Conservation (phyloP, 2,113 vertebrate species). For the Pyxicephalus adspersus region DNA sequence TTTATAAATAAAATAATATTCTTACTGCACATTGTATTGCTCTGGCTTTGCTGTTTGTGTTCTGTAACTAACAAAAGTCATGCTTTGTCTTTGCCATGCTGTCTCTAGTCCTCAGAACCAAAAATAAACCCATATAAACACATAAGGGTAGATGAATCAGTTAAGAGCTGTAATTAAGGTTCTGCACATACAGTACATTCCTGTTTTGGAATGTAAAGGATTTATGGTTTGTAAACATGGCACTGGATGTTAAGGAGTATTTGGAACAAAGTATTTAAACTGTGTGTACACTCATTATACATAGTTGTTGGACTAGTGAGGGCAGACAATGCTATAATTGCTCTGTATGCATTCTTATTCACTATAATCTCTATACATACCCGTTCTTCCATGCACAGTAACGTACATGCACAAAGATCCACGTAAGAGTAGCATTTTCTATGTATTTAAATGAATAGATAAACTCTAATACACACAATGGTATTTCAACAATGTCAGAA, state of each 20-base stretch:
- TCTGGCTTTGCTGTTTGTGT: constrained; percentile 3
- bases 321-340: no score
- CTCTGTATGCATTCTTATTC: no score
- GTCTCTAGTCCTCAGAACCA: constrained; percentile 27
- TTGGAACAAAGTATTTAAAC: not conserved
- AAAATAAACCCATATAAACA: constrained; percentile 50
- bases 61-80: not conserved
- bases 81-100: constrained; percentile 30
- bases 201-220: constrained; percentile 41
- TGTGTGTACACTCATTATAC: not conserved
- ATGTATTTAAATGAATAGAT: no score
- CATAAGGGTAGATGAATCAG: constrained; percentile 33
- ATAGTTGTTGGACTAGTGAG: no score
- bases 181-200: constrained; percentile 51
- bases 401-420: no score
- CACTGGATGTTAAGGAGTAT: not conserved
- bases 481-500: no score
- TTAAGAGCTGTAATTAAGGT: constrained; percentile 48
- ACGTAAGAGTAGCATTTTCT: no score
- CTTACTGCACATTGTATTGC: not conserved
- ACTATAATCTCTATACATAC: no score
- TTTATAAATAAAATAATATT: constrained; percentile 17
- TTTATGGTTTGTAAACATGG: constrained; percentile 40
- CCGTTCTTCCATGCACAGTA: no score
- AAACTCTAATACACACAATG: no score